Evolutionary conservation across 2,888 invertebrate genomes (phyloP), one percentile per base, ranked within the genome.

Genomic region (Parasteatoda lunata): DNA sequence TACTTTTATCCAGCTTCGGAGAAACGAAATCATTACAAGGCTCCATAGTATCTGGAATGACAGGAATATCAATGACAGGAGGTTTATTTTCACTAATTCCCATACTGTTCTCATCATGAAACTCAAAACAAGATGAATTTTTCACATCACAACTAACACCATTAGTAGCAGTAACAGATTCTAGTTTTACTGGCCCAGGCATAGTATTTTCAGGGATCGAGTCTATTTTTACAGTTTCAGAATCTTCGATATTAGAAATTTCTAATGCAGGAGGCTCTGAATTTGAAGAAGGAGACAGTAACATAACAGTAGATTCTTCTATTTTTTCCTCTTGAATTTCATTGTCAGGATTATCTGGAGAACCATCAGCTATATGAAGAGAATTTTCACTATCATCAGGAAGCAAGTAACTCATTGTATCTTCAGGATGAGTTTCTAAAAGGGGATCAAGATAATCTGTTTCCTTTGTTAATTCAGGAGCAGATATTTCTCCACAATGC

Each of bases 381-480:
- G 88, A 84, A 66, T 82, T 82, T 64, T 84, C 80, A 15, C 86
- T 83, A 54, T 86, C 86, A 75, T 88, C 80, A 51, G 82, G 85
- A 4, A 85, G 30, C 45, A 87, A 59, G 51, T 88, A 89, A 75
- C 86, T 89, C 73, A 86, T 81, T 49, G 88, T 85, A 45, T 89
- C 83, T 75, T 88, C 88, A 6, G 88, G 79, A 59, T 89, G 87
- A 49, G 84, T 71, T 48, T 88, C 88, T n/a, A 84, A 69, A 51
- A 88, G 73, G 8, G 83, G 75, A 51, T 89, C 84, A 15, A 89
- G 65, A 54, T 86, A 88, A 48, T 88, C 89, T 47, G 88, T 77
- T 73, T 89, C 90, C 65, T 89, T 89, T 5, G 85, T 83, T 6
- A 89, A 68, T 52, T 89, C 89, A 45, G 89, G 89, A 7, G 89